Evolutionary conservation across 2,888 invertebrate species (phyloP).

Genomic region (Drosophila birchii): DNA sequence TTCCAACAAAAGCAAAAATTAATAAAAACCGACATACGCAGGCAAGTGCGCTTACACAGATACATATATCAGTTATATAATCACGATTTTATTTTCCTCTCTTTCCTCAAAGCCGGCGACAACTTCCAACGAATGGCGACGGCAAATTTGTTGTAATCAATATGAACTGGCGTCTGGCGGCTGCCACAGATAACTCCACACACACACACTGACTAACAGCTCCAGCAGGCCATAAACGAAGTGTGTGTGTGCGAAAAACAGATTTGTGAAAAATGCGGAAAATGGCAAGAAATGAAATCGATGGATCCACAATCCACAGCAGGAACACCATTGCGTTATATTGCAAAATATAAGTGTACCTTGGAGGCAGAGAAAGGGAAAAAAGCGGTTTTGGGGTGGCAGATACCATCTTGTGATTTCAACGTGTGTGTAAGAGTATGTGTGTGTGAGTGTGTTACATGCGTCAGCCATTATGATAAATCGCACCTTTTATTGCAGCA

Average conservation of each 20-base stretch:
- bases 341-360: slow-evolving; percentile 64
- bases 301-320: slow-evolving; percentile 66
- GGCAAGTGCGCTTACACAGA: slow-evolving; percentile 11
- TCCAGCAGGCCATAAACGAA: slow-evolving; percentile 41
- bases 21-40: slow-evolving; percentile 15
- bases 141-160: slow-evolving; percentile 78
- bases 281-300: slow-evolving; percentile 78
- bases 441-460: slow-evolving; percentile 13
- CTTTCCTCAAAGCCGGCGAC: slow-evolving; percentile 57
- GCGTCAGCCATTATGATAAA: slow-evolving; percentile 74
- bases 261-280: slow-evolving; percentile 80
- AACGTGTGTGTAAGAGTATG: background rate
- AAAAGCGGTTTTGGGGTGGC: background rate
- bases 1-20: slow-evolving; percentile 28
- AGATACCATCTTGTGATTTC: slow-evolving; percentile 27
- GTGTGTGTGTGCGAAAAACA: slow-evolving; percentile 59
- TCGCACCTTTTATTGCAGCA: slow-evolving; percentile 81
- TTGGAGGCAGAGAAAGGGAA: slow-evolving; percentile 14
- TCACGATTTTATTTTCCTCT: slow-evolving; percentile 15
- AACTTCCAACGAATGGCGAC: slow-evolving; percentile 67
- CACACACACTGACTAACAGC: slow-evolving; percentile 17
- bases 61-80: slow-evolving; percentile 42
- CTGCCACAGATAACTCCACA: slow-evolving; percentile 75
- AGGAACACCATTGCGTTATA: slow-evolving; percentile 58
- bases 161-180: slow-evolving; percentile 76